Conservation (phyloP, 2,113 vertebrate genomes). For the Callipepla californica region DNA sequence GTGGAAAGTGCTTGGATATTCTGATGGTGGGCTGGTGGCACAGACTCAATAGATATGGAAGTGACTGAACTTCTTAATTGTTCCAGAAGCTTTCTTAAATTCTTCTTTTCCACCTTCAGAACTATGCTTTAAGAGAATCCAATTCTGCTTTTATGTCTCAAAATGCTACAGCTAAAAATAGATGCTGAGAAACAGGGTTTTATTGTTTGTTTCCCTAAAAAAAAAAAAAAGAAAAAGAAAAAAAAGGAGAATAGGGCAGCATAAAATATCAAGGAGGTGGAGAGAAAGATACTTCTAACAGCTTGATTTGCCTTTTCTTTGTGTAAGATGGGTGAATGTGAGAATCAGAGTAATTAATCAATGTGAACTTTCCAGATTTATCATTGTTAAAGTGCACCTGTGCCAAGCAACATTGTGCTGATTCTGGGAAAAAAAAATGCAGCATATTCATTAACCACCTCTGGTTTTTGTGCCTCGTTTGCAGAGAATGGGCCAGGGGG, state of each 20-base stretch:
- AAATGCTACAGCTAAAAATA: constrained; percentile 15
- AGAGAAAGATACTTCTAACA: not conserved
- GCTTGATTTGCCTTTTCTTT: not conserved
- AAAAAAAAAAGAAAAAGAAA: not conserved
- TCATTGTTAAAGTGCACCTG: constrained; percentile 60
- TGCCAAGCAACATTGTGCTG: constrained; percentile 53
- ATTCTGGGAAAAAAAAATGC: not conserved
- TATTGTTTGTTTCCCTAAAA: not conserved
- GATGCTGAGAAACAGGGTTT: not conserved
- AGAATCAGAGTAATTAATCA: constrained; percentile 69
- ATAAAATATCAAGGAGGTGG: not conserved
- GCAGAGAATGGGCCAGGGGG: not conserved
- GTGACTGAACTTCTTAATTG: not conserved
- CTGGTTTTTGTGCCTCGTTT: not conserved
- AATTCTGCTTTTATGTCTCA: not conserved
- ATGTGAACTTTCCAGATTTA: constrained; percentile 48
- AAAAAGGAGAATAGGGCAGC: not conserved
- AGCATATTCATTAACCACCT: constrained; percentile 29
- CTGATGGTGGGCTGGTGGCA: not conserved
- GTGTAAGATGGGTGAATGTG: not conserved
- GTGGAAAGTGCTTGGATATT: not conserved
- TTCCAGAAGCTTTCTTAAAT: constrained; percentile 12
- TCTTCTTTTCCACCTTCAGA: not conserved
- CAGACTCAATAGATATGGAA: not conserved
- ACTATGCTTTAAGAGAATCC: constrained; percentile 11